A percentile compares a stretch with the other conserved stretches of the same genome.
phyloP scores from a whole-genome alignment of 2,888 invertebrate genomes.

The Charanyca ferruginea region DNA sequence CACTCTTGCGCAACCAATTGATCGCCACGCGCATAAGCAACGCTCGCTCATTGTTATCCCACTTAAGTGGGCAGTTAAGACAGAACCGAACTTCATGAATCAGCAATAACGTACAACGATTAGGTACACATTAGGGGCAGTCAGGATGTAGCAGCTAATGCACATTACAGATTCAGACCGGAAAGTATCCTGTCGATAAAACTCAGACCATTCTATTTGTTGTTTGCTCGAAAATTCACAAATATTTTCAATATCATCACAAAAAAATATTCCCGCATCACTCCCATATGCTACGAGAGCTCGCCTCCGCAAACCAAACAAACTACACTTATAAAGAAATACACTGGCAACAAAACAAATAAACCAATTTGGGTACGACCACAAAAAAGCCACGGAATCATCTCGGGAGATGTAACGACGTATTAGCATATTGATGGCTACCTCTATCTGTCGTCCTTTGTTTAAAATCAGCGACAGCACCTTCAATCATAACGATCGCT shows the following conservation, averaged over 20 bases:
- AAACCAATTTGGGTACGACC: constrained; percentile 85
- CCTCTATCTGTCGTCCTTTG: constrained; percentile 87
- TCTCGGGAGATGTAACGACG: constrained; percentile 78
- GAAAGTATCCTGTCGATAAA: constrained; percentile 64
- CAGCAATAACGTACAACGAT: constrained; percentile 69
- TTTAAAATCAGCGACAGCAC: constrained; percentile 90
- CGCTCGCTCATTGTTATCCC: constrained; percentile 70
- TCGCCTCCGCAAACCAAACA: constrained; percentile 84
- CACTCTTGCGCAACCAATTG: constrained; percentile 65
- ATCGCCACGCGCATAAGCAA: constrained; percentile 49
- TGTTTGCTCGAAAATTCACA: constrained; percentile 64
- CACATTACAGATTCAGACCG: constrained; percentile 64
- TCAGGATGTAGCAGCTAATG: constrained; percentile 62
- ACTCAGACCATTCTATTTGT: constrained; percentile 64
- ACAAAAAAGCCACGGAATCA: constrained; percentile 83
- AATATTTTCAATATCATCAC: constrained; percentile 62
- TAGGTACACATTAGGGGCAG: constrained; percentile 77
- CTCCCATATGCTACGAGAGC: constrained; percentile 77
- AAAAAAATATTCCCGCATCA: constrained; percentile 61
- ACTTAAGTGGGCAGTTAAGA: constrained; percentile 74
- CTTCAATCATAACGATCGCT: constrained; percentile 88
- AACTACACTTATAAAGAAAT: constrained; percentile 83
- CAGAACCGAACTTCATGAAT: constrained; percentile 72
- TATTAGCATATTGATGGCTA: constrained; percentile 90
- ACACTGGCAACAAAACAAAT: constrained; percentile 88